Conservation (phyloP, 2,113 vertebrate genomes). For the Myotis yumanensis region DNA sequence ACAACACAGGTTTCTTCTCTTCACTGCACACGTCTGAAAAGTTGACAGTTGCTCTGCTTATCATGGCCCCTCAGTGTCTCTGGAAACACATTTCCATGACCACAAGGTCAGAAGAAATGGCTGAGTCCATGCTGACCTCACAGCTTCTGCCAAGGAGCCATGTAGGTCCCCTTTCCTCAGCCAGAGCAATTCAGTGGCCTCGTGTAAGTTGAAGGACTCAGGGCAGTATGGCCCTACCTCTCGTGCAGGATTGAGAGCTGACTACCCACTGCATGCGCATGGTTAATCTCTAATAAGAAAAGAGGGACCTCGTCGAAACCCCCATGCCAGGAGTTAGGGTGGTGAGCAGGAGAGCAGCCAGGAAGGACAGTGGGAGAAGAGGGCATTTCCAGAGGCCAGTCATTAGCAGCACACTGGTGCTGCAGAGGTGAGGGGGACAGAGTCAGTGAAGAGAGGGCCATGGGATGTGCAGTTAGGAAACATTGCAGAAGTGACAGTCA, state of each 20-base stretch:
- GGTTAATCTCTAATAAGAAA: neutral
- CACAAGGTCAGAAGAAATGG: neutral
- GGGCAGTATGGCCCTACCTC: neutral
- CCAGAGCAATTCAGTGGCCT: neutral
- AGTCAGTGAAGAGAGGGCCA: neutral
- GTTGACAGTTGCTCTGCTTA: fast-evolving
- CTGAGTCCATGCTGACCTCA: neutral
- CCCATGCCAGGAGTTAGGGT: neutral
- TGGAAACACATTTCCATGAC: neutral
- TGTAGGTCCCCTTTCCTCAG: neutral
- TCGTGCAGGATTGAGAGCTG: neutral
- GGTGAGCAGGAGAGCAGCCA: neutral
- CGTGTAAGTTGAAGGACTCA: neutral
- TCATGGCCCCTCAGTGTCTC: fast-evolving
- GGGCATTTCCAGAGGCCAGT: neutral
- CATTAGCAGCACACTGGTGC: neutral
- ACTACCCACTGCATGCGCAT: neutral
- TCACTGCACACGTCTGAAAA: fast-evolving
- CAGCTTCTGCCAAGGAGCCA: neutral
- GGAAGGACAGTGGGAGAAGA: neutral
- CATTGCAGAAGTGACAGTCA: too few species aligned
- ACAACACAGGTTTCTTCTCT: neutral
- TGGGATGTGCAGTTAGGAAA: too few species aligned
- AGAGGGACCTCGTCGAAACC: neutral
- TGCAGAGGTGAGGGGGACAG: neutral